Evolutionary conservation across 30 jellyfish, hydroid and myxozoan species (phyloP), one percentile per base, ranked within the genome.

Genomic region (Calvadosia cruxmelitensis): DNA sequence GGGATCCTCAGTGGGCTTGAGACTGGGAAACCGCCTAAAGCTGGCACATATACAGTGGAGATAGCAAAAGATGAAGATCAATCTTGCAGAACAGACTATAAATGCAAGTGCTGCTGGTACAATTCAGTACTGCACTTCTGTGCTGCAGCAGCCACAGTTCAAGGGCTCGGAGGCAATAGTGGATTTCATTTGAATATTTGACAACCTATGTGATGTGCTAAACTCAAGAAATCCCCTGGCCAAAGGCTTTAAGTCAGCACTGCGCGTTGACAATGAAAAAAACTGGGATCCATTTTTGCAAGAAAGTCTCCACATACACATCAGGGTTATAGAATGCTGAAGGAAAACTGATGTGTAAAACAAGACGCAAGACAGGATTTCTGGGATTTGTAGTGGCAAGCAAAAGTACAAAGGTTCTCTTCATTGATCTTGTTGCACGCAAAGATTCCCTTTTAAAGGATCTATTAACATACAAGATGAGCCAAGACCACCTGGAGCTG

Each of bases 171-270:
- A 32, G 20, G 69, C 92, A 52, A 82, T 84, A 20, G 93, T 84
- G 32, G 61, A 67, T 33, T 84, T 76, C 66, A 70, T 76, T 28
- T 69, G 92, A 23, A 35, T 52, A 27, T 16, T 76, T 68, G 85
- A 82, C 67, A 80, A 66, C 53, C 78, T 82, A 10, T 82, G 67
- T 70, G 94, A 76, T 57, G 31, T 82, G 26, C 75, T 82, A 12
- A 83, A 83, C 33, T 83, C 94, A 25, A 33, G 94, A 25, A 82
- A 83, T 53, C 94, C 94, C 1, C 77, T 15, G 66, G 86, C 93
- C 15, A 83, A 77, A 64, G 82, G 86, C 2, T 77, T 16, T 77
- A 82, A 74, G 48, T 82, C 91, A 2, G 92, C 91, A 30, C 69
- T 82, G 2, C 31, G 78, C 1, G 65, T 63, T 10, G 33, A 29